Base-by-base conservation (phyloP, 2,888 invertebrate genomes). In the Cabera pusaria region DNA sequence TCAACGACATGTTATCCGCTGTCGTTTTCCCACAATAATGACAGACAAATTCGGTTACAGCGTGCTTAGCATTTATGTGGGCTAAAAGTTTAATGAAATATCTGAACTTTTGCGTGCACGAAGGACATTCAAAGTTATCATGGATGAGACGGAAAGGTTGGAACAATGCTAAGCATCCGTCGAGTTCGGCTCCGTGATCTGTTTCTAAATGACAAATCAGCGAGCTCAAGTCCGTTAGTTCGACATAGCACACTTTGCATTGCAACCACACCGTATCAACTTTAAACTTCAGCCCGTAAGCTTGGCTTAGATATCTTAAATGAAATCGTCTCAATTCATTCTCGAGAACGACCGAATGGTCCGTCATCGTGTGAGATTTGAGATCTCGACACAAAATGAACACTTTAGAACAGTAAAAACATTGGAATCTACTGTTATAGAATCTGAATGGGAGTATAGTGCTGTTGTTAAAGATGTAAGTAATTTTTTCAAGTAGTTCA, bases 341-440 rank as follows among this genome's bases (percentile, higher is more conserved):
- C 0, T 64, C 68, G 50, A 83, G 77, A 36, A 83, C 84, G 4
- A 68, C 44, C 0, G 83, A 80, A 45, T 87, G 86, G 11, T 71
- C 72, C 0, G 43, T 45, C 1, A 60, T 43, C 0, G 82, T 77
- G 24, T 87, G 87, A 3, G 72, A 57, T 44, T 68, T 79, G 1
- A 87, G 59, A 27, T 69, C 68, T 1, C 74, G 66, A 29, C 81
- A 78, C 6, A 72, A 67, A 0, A 47, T 52, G 26, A 81, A 87
- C 21, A 82, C 76, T 61, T 73, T 71, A 0, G 81, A 53, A 39
- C 87, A 87, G 41, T 82, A 87, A 33, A 85, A 87, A 45, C 86
- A 87, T 11, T 79, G 52, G 27, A 85, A 82, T 29, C 66, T 70
- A 36, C 70, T 76, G 62, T 76, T 69, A 39, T 65, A 81, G 52